Conservation (phyloP, 2,113 vertebrate genomes). For the Chionis minor region DNA sequence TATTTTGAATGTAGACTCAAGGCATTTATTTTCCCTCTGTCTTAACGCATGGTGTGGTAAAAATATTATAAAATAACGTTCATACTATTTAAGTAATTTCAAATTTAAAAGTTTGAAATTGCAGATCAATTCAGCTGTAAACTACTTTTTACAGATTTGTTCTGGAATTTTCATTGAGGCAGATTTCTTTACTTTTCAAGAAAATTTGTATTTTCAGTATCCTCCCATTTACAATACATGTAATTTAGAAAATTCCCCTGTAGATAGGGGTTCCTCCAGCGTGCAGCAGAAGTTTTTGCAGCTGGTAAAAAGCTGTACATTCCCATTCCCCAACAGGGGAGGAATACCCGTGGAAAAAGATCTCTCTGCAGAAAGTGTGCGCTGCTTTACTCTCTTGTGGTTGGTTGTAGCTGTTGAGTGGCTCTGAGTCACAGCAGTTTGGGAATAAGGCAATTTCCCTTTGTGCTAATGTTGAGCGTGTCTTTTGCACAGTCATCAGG, state of each 20-base stretch:
- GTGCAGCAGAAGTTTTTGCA: not conserved
- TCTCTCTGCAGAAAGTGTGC: not conserved
- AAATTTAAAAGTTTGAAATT: not conserved
- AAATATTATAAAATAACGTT: not conserved
- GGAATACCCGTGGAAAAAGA: not conserved
- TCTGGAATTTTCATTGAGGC: not conserved
- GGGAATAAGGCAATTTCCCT: not conserved
- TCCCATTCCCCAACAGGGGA: not conserved
- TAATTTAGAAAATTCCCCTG: not conserved
- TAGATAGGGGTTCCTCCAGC: not conserved
- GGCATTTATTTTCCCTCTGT: not conserved
- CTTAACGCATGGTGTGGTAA: not conserved
- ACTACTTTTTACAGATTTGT: not conserved
- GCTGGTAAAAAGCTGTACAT: rapidly evolving
- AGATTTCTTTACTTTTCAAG: not conserved
- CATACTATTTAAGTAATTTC: not conserved
- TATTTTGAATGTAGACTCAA: not conserved
- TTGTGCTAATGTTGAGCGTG: rapidly evolving
- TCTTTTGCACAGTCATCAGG: not conserved
- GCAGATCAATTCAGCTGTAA: not conserved
- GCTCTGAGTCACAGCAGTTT: not conserved
- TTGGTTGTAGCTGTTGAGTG: rapidly evolving
- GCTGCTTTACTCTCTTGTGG: not conserved
- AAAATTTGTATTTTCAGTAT: not conserved
- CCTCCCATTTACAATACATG: not conserved